These are phyloP conservation scores for Diplodus sargus DNA, from an alignment of 2,797 vertebrate species.

Conservation along the genomic window DNA sequence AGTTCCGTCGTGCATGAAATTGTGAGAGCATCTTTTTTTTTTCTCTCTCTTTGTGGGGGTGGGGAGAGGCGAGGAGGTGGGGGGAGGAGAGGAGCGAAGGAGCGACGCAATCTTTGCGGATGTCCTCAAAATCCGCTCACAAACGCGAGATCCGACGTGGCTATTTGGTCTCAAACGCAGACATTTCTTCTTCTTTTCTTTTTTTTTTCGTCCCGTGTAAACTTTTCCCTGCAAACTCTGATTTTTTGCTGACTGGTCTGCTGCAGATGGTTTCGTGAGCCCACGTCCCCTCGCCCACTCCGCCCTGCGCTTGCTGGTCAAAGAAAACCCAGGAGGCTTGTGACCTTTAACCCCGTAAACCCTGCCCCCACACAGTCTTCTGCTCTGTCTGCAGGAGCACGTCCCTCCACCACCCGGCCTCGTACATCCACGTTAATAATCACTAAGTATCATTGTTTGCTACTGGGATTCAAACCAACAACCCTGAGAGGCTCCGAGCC, in stretches of 20 bases:
- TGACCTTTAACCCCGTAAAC: constrained; percentile 89
- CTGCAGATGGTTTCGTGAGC: background rate
- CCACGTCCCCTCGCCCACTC: constrained; percentile 46
- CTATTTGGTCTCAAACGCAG: background rate
- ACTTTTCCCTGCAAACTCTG: background rate
- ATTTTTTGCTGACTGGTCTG: background rate
- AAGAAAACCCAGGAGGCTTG: constrained; percentile 84
- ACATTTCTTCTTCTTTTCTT: background rate
- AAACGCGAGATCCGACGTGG: background rate
- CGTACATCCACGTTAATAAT: background rate
- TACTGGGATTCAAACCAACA: background rate
- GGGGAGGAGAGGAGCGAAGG: constrained; percentile 36
- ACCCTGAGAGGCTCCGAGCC: background rate
- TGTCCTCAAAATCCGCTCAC: constrained; percentile 30
- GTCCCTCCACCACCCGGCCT: constrained; percentile 48
- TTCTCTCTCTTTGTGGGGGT: constrained; percentile 80
- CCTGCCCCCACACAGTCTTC: constrained; percentile 81
- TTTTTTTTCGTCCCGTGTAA: background rate
- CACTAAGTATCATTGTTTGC: background rate
- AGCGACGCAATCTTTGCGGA: constrained; percentile 36
- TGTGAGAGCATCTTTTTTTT: constrained; percentile 77
- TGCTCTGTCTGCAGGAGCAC: constrained; percentile 37
- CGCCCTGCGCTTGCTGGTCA: constrained; percentile 76
- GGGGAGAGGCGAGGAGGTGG: constrained; percentile 36
- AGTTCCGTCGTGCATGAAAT: constrained; percentile 83